phyloP scores from a whole-genome alignment of 1,140 invertebrate genomes.

The Nephotettix cincticeps region DNA sequence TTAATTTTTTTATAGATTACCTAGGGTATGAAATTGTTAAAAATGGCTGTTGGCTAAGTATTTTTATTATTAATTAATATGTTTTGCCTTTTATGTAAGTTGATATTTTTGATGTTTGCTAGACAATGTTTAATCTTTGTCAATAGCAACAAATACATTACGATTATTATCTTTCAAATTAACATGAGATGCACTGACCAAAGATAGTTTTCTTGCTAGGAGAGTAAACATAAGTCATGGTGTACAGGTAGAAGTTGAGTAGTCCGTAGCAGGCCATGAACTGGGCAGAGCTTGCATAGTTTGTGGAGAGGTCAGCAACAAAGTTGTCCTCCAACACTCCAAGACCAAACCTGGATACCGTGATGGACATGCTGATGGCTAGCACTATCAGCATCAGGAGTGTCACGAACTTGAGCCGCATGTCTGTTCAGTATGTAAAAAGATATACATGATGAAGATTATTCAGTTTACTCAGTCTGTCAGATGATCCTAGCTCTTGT shows the following conservation, averaged over 20 bases:
- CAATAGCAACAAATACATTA: too few species aligned
- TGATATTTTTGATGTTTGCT: too few species aligned
- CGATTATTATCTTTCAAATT: too few species aligned
- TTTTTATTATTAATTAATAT: too few species aligned
- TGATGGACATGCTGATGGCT: constrained; percentile 74
- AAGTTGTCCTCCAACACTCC: constrained; percentile 92
- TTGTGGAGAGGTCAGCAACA: constrained; percentile 80
- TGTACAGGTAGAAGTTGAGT: constrained; percentile 91
- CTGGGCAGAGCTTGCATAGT: constrained; percentile 87
- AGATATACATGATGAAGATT: too few species aligned
- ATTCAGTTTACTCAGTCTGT: too few species aligned
- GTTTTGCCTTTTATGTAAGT: too few species aligned
- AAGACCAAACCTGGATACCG: constrained; percentile 79
- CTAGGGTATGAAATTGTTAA: too few species aligned
- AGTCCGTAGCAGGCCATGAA: constrained; percentile 96
- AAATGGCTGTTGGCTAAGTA: too few species aligned
- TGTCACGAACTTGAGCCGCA: constrained; percentile 88
- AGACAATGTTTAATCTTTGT: too few species aligned
- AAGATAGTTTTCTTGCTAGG: constrained; percentile 77
- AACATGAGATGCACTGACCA: constrained; percentile 57
- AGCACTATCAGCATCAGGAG: constrained; percentile 82
- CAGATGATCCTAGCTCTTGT: too few species aligned
- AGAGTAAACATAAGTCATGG: constrained; percentile 93
- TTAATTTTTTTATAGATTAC: too few species aligned
- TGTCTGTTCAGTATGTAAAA: constrained; percentile 65